phyloP scores from a whole-genome alignment of 2,797 vertebrate species.

The Gymnoscopelus microlampas region DNA sequence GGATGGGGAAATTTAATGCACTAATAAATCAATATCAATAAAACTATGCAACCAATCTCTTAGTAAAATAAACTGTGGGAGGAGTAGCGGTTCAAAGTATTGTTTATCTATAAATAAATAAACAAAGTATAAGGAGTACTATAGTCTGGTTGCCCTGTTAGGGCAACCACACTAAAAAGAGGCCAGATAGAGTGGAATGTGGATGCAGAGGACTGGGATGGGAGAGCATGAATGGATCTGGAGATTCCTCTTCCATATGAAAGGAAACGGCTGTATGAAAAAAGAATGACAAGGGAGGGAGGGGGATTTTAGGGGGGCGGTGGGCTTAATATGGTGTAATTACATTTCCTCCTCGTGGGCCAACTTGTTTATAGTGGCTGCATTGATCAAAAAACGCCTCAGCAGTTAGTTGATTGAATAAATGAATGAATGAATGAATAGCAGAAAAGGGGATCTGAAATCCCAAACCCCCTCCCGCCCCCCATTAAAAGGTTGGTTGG shows the following conservation, averaged over 20 bases:
- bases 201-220: conserved; percentile 55
- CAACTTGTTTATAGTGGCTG: not conserved
- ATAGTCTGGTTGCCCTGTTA: too few species aligned
- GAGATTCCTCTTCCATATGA: conserved; percentile 55
- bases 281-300: conserved; percentile 11
- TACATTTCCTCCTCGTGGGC: conserved; percentile 36
- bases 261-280: conserved; percentile 40
- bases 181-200: conserved; percentile 45
- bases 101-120: too few species aligned
- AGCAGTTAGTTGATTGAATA: not conserved
- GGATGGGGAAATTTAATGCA: too few species aligned
- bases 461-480: conserved; percentile 21
- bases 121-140: too few species aligned
- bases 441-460: conserved; percentile 12
- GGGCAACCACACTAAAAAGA: too few species aligned
- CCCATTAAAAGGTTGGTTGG: not conserved
- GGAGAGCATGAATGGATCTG: conserved; percentile 66
- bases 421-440: not conserved
- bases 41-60: too few species aligned
- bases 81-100: too few species aligned
- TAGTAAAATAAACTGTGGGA: too few species aligned
- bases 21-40: too few species aligned
- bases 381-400: conserved; percentile 38
- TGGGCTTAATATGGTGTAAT: conserved; percentile 33
- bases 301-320: not conserved